Percentiles rank a stretch among this genome's conserved stretches.
Conservation (phyloP, 2,797 vertebrate species). For the Sylvia borin region DNA sequence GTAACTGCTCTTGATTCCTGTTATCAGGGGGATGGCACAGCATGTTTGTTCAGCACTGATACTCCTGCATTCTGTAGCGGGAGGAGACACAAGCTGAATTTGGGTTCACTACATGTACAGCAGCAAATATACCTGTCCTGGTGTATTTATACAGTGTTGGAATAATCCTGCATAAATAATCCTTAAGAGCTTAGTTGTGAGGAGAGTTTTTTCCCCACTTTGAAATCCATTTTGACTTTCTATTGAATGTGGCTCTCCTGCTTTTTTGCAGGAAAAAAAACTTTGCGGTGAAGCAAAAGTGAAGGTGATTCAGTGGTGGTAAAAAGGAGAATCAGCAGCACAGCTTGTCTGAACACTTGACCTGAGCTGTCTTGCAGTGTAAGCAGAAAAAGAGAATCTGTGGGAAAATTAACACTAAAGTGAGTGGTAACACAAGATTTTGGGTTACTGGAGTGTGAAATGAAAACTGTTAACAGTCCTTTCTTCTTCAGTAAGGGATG, state of each 20-base stretch:
- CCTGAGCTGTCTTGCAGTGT: slow-evolving; percentile 42
- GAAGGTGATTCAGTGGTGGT: slow-evolving; percentile 51
- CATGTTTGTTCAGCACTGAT: not conserved
- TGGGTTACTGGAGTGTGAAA: slow-evolving; percentile 56
- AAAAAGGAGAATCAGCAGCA: slow-evolving; percentile 54
- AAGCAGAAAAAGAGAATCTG: slow-evolving; percentile 65
- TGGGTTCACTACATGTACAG: not conserved
- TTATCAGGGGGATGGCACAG: not conserved
- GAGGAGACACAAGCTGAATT: not conserved
- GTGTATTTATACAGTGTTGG: not conserved
- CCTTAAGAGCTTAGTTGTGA: not conserved
- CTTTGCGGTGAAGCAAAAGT: not conserved
- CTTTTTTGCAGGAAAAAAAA: slow-evolving; percentile 20
- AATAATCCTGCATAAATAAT: not conserved
- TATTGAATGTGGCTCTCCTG: not conserved
- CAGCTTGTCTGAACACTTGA: slow-evolving; percentile 46
- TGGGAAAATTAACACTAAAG: slow-evolving; percentile 58
- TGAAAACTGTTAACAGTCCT: slow-evolving; percentile 32
- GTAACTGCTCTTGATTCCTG: not conserved
- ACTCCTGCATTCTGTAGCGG: not conserved
- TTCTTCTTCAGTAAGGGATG: not conserved
- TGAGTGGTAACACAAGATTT: slow-evolving; percentile 37
- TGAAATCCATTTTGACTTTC: not conserved
- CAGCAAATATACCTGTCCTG: not conserved
- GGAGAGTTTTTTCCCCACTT: not conserved